Percentiles rank a stretch among this genome's conserved stretches.
These are phyloP conservation scores for Idaea aversata DNA, from an alignment of 2,888 invertebrate species.

Conservation along the genomic window DNA sequence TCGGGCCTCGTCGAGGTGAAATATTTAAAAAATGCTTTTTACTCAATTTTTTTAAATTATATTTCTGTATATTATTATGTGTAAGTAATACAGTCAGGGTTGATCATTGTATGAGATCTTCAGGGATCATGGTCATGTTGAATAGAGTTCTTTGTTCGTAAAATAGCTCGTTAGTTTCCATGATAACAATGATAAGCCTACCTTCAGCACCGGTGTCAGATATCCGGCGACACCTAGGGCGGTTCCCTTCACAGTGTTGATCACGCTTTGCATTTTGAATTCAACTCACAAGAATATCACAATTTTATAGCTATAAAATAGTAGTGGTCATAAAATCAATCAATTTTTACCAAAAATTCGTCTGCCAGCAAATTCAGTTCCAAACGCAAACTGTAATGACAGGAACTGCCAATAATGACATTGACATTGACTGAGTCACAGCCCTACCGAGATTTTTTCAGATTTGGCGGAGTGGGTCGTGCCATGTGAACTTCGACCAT, in stretches of 20 bases:
- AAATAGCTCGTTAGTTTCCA: background rate
- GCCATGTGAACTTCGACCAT: too few relatives aligned
- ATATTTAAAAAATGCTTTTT: too few relatives aligned
- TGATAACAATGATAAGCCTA: constrained; percentile 56
- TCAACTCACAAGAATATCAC: constrained; percentile 4
- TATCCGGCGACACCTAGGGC: constrained; percentile 98
- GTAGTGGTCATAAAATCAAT: constrained; percentile 12
- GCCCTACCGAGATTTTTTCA: too few relatives aligned
- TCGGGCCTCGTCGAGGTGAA: too few relatives aligned
- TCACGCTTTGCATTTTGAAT: constrained; percentile 93
- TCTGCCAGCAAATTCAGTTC: background rate
- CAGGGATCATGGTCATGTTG: background rate
- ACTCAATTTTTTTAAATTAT: too few relatives aligned
- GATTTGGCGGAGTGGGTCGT: too few relatives aligned
- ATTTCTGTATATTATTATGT: too few relatives aligned
- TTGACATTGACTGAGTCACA: too few relatives aligned
- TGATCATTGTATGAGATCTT: background rate
- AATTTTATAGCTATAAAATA: constrained; percentile 9
- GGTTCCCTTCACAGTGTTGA: constrained; percentile 97
- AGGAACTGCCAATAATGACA: too few relatives aligned
- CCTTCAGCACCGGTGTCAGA: constrained; percentile 97
- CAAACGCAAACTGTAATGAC: background rate
- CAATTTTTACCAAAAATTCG: constrained; percentile 16
- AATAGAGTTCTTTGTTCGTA: constrained; percentile 4
- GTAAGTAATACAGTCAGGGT: background rate